Conservation (phyloP, 1,140 invertebrate species). For the Bradynema listronoti region DNA sequence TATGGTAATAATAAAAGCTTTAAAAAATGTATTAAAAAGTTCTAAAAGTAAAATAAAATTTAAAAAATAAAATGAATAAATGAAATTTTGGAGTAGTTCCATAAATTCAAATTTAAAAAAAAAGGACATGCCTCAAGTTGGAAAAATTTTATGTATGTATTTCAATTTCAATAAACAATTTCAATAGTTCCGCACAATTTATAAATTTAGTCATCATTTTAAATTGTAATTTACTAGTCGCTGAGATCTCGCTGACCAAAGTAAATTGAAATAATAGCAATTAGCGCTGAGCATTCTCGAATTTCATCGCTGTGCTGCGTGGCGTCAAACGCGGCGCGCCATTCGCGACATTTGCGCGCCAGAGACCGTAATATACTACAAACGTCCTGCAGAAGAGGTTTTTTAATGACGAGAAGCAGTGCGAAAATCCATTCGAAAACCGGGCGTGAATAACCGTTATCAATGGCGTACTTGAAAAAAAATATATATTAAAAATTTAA, state of each 20-base stretch:
- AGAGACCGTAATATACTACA: slow-evolving; percentile 18
- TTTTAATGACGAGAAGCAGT: slow-evolving; percentile 26
- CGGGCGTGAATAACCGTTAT: slow-evolving; percentile 28
- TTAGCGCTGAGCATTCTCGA: slow-evolving; percentile 20
- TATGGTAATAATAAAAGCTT: no score
- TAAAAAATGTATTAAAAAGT: no score
- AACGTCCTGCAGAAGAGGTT: slow-evolving; percentile 25
- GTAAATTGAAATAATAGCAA: slow-evolving; percentile 32
- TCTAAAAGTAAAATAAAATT: no score
- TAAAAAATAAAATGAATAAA: no score
- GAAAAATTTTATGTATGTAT: neutral
- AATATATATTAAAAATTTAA: neutral
- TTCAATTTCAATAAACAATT: neutral
- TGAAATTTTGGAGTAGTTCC: no score
- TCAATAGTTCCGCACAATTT: neutral
- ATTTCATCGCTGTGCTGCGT: slow-evolving; percentile 16
- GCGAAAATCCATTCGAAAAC: slow-evolving; percentile 35
- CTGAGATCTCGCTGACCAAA: slow-evolving; percentile 28
- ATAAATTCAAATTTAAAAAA: no score
- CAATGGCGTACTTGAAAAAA: slow-evolving; percentile 28
- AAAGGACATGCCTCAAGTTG: no score
- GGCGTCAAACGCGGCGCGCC: slow-evolving; percentile 16
- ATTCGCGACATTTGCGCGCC: slow-evolving; percentile 15
- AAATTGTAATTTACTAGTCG: no score
- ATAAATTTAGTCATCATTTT: neutral